Conservation (phyloP, 1,140 invertebrate species). For the Magallana ariakensis region DNA sequence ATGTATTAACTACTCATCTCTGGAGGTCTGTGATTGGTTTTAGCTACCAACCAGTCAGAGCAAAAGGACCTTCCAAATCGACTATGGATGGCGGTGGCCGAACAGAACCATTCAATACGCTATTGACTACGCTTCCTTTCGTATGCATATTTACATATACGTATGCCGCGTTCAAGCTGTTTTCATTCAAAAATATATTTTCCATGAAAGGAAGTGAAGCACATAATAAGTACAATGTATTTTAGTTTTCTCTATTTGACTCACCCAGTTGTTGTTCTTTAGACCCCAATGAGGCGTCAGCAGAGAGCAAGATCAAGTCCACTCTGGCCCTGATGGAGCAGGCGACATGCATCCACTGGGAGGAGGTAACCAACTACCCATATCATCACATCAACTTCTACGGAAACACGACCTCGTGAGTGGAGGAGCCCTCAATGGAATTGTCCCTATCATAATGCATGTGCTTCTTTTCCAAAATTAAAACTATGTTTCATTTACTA, state of each 20-base stretch:
- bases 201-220: too few species aligned
- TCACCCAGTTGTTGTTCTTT: too few species aligned
- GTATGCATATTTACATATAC: neutral
- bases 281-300: neutral
- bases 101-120: neutral
- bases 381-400: neutral
- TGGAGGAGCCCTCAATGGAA: too few species aligned
- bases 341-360: neutral
- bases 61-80: neutral
- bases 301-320: neutral
- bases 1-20: too few species aligned
- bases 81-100: neutral
- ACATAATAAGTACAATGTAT: too few species aligned
- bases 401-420: neutral
- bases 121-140: constrained; percentile 9
- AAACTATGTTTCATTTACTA: neutral
- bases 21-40: neutral
- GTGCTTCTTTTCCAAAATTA: too few species aligned
- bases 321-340: neutral
- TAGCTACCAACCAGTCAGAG: neutral
- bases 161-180: too few species aligned
- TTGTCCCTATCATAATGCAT: too few species aligned
- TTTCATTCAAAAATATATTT: too few species aligned
- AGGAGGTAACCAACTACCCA: neutral
- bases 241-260: too few species aligned